Evolutionary conservation across 1,140 invertebrate genomes (phyloP), one percentile per base, ranked within the genome.

Genomic region (Pseudobourletiella spinata): DNA sequence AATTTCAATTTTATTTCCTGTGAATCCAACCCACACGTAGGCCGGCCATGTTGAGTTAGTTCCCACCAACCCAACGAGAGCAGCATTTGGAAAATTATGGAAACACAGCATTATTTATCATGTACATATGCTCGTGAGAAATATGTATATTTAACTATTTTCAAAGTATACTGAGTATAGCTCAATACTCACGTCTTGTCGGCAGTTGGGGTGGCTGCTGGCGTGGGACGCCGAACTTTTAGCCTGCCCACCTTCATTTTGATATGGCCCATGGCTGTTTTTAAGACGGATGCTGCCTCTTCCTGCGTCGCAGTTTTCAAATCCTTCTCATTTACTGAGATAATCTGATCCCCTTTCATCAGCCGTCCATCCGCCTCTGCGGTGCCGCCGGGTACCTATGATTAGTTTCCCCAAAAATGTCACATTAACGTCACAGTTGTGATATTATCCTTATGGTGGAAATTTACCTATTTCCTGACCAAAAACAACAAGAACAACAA

Each of bases 321-420:
- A 72, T 95, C 86, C 72, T 91, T 85, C 11, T 87, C 90, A 74
- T 96, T 93, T 0, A 66, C 88, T 26, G 89, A 79, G 14, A 94
- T 76, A 48, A 99, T 85, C 69, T 94, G 84, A 76, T 99, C 95
- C 16, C 95, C 95, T 72, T 88, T 87, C 78, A 91, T 87, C 58
- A 99, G 82, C 65, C 90, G 83, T 8, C 89, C 92, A 75, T 96
- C 93, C 35, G 90, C 82, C 69, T 95, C 90, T 0, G 94, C 93
- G 57, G 86, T 85, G 35, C 95, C 90, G 2, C 94, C 95, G 26
- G 65, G 56, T 25, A 67, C 50, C 50, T 52, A 18, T 6, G 4
- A 32, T 8, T 48, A n/a, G n/a, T n/a, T n/a, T n/a, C n/a, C n/a
- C n/a, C 35, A 42, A 42, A 42, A 14, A 42, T 42, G 18, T 42